phyloP scores from a whole-genome alignment of 35 echinoderm and acorn worm genomes.

The Nesometra sesokonis region DNA sequence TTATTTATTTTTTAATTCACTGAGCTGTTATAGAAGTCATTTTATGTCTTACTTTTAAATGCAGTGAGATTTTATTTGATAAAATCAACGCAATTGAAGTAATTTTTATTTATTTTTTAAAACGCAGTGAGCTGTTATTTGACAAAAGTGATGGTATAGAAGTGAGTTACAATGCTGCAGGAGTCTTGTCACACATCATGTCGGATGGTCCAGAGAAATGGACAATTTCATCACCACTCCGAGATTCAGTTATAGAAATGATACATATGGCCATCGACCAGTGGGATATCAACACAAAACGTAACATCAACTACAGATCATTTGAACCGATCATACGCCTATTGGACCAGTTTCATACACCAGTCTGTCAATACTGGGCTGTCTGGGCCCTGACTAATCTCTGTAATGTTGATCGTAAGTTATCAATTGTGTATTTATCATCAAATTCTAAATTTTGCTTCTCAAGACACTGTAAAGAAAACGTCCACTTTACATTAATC shows the following conservation, averaged over 20 bases:
- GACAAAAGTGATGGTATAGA: constrained; percentile 89
- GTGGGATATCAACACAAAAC: constrained; percentile 71
- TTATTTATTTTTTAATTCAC: too few species aligned
- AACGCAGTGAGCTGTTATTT: constrained; percentile 40
- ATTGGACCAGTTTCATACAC: constrained; percentile 46
- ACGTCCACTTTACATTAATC: too few species aligned
- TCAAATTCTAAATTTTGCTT: too few species aligned
- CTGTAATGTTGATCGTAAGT: constrained; percentile 83
- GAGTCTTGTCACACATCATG: constrained; percentile 75
- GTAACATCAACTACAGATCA: constrained; percentile 98
- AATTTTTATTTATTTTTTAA: constrained; percentile 6
- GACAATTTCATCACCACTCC: not conserved
- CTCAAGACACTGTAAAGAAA: too few species aligned
- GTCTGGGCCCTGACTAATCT: constrained; percentile 87
- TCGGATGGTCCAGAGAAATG: constrained; percentile 66
- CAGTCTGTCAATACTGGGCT: constrained; percentile 74
- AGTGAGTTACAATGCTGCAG: constrained; percentile 96
- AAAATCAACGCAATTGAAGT: not conserved
- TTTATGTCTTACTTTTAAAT: not conserved
- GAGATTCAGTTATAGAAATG: constrained; percentile 31
- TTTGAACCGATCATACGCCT: constrained; percentile 83
- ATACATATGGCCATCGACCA: constrained; percentile 64
- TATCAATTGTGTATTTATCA: too few species aligned
- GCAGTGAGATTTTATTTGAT: not conserved
- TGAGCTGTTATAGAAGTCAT: too few species aligned